Conservation (phyloP, 2,888 invertebrate species). For the Leptothorax acervorum region DNA sequence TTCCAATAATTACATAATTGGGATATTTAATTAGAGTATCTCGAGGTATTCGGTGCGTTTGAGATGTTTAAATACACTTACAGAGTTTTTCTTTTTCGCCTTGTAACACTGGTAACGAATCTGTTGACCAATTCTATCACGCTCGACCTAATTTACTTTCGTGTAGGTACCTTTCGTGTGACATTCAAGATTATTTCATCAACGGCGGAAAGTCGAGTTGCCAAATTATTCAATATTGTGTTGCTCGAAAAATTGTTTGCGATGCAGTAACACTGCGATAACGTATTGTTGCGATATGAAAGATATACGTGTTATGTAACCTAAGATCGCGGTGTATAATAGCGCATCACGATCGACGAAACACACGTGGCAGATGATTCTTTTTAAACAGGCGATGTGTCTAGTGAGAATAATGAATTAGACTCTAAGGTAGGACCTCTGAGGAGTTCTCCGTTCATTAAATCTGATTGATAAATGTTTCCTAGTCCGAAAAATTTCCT, state of each 20-base stretch:
- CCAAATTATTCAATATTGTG: neutral
- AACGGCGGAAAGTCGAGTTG: neutral
- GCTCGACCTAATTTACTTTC: no score
- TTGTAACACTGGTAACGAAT: neutral
- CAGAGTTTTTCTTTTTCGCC: neutral
- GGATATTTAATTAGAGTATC: neutral
- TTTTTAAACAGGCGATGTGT: neutral
- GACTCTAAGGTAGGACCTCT: neutral
- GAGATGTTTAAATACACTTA: neutral
- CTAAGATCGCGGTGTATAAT: slow-evolving; percentile 9
- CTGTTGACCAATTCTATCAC: neutral
- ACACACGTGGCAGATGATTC: neutral
- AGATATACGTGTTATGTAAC: slow-evolving; percentile 15
- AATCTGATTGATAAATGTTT: neutral
- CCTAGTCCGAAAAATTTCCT: neutral
- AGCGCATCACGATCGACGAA: neutral
- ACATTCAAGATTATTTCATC: neutral
- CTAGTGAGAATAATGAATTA: neutral
- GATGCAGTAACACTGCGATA: slow-evolving; percentile 2
- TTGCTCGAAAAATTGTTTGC: neutral
- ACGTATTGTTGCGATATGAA: slow-evolving; percentile 1
- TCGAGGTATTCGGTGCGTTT: neutral
- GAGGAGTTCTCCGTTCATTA: slow-evolving; percentile 2
- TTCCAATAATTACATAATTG: neutral
- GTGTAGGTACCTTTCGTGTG: no score